phyloP scores from a whole-genome alignment of 1,140 invertebrate species.

The Scaptomyza hsui region DNA sequence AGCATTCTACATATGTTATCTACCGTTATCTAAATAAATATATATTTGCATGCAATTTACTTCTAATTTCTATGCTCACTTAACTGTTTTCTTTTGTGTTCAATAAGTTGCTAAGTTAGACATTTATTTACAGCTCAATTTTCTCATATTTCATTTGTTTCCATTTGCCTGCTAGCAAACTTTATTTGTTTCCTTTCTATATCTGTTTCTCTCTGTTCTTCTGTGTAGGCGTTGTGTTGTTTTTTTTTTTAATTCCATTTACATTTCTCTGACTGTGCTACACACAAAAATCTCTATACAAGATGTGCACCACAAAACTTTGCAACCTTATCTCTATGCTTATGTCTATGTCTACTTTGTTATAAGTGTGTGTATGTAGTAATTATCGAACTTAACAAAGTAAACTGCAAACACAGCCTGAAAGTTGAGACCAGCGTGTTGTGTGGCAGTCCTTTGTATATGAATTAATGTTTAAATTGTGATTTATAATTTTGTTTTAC shows the following conservation, averaged over 20 bases:
- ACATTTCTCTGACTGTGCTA: constrained; percentile 40
- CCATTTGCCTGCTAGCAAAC: constrained; percentile 14
- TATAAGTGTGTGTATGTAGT: neutral
- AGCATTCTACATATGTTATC: constrained; percentile 27
- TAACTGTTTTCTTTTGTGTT: no score
- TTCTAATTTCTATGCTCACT: neutral
- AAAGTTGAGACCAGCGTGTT: neutral
- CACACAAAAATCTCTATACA: constrained; percentile 29
- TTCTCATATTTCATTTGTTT: constrained; percentile 7
- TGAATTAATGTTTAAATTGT: no score
- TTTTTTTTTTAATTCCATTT: constrained; percentile 21
- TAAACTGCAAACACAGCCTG: constrained; percentile 11
- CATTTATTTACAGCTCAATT: no score
- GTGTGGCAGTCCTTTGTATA: constrained; percentile 13
- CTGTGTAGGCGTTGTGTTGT: neutral
- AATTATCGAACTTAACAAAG: neutral
- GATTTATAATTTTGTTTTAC: constrained; percentile 9
- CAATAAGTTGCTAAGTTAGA: neutral
- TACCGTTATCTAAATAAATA: constrained; percentile 17
- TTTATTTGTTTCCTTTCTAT: constrained; percentile 16
- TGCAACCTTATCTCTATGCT: neutral
- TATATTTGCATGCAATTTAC: constrained; percentile 13
- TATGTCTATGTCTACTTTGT: neutral
- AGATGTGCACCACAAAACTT: constrained; percentile 7
- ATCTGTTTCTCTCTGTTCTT: constrained; percentile 1